A percentile compares a stretch with the other conserved stretches of the same genome.
Evolutionary conservation across 2,113 vertebrate species (phyloP).

Genomic region (Acrocephalus arundinaceus): DNA sequence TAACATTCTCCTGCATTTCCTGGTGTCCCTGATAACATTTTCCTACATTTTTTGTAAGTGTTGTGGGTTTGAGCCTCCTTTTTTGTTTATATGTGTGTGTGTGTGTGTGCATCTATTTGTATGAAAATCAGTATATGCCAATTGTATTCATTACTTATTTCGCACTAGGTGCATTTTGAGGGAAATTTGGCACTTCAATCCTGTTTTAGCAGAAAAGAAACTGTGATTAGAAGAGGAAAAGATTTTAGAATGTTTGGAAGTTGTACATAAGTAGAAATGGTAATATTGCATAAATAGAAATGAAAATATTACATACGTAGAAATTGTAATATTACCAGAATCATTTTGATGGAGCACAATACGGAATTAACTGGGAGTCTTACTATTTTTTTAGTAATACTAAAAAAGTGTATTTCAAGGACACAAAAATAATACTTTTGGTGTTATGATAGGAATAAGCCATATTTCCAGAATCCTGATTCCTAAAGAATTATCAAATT

Average conservation of each 20-base stretch:
- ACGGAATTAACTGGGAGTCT: not conserved
- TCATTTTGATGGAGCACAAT: not conserved
- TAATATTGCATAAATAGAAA: not conserved
- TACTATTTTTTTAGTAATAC: not conserved
- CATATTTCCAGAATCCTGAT: not conserved
- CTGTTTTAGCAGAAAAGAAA: not conserved
- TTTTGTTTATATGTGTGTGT: not conserved
- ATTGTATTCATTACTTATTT: not conserved
- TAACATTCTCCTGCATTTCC: not conserved
- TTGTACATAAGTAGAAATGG: not conserved
- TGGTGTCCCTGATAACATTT: too few relatives aligned
- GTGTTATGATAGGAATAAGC: not conserved
- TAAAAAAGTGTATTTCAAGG: not conserved
- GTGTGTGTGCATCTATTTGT: not conserved
- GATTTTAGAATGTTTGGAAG: not conserved
- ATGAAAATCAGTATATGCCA: not conserved
- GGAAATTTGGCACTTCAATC: not conserved
- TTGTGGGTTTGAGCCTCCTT: not conserved
- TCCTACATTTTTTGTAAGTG: not conserved
- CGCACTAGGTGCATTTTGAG: not conserved
- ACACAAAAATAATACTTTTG: not conserved
- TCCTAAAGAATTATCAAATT: not conserved
- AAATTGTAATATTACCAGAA: not conserved
- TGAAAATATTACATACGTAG: not conserved
- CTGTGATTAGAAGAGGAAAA: not conserved